Evolutionary conservation across 2,888 invertebrate genomes (phyloP).

Genomic region (Cataglyphis livida): DNA sequence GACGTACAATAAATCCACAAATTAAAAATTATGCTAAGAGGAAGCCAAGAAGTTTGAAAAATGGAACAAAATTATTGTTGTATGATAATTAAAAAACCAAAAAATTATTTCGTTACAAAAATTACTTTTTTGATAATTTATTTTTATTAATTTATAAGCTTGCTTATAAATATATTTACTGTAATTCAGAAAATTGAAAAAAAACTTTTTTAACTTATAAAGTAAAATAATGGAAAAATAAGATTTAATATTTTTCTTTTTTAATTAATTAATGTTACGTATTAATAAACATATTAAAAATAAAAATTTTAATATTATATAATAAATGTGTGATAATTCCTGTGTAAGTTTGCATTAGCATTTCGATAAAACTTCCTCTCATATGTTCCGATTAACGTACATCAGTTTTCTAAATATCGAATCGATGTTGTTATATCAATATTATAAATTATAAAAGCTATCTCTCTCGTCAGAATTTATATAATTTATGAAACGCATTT

Average conservation of each 20-base stretch:
- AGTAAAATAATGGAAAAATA: not conserved
- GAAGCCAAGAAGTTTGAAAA: not conserved
- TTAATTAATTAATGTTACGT: not conserved
- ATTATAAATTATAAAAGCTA: not conserved
- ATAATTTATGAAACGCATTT: slow-evolving; percentile 7
- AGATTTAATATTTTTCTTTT: not conserved
- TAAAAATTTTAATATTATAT: slow-evolving; percentile 1
- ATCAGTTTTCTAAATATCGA: slow-evolving; percentile 28
- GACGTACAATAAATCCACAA: not conserved
- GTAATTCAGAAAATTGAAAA: not conserved
- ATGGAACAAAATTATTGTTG: not conserved
- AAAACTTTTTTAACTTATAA: not conserved
- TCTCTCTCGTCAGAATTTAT: not conserved
- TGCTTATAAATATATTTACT: not conserved
- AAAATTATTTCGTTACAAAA: not conserved
- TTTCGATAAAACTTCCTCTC: not conserved
- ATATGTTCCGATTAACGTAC: not conserved
- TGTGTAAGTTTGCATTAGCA: not conserved
- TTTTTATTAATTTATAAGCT: too few species aligned
- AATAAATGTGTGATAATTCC: not conserved
- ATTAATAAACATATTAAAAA: not conserved
- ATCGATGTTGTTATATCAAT: slow-evolving; percentile 11
- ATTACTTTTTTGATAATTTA: not conserved
- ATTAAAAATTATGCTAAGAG: not conserved
- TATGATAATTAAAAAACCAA: not conserved